Conservation (phyloP, 2,797 vertebrate genomes). For the Notolepis coatsorum region DNA sequence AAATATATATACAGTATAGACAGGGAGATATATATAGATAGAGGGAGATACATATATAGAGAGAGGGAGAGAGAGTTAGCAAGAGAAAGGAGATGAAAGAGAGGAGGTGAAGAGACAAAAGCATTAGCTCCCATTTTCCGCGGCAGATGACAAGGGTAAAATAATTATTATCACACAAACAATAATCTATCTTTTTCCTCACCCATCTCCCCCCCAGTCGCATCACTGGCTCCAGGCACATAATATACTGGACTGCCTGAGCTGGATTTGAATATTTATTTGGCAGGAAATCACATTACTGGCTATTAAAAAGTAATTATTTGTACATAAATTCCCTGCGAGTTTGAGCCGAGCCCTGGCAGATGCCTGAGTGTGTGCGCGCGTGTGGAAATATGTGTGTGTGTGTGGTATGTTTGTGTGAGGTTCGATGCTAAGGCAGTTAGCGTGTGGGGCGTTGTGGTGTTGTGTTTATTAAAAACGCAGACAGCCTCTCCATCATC, state of each 20-base stretch:
- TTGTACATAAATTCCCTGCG: conserved; percentile 89
- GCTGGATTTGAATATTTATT: conserved; percentile 90
- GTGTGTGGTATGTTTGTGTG: conserved; percentile 47
- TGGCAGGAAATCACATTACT: conserved; percentile 88
- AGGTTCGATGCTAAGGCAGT: conserved; percentile 85
- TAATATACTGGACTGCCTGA: conserved; percentile 89
- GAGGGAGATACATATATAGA: conserved; percentile 15
- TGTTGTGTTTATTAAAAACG: conserved; percentile 87
- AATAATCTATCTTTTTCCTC: conserved; percentile 84
- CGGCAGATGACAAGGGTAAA: conserved; percentile 78
- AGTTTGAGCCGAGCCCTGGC: conserved; percentile 82
- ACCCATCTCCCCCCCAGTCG: conserved; percentile 75
- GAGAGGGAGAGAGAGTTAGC: not conserved
- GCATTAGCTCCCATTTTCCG: conserved; percentile 71
- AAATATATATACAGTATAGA: too few species aligned
- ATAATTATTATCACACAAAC: conserved; percentile 86
- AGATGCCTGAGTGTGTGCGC: conserved; percentile 59
- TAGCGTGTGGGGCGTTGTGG: conserved; percentile 75
- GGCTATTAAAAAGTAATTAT: conserved; percentile 92
- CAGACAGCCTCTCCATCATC: conserved; percentile 84
- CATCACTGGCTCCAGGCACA: conserved; percentile 83
- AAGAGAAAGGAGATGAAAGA: conserved; percentile 33
- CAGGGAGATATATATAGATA: conserved; percentile 16
- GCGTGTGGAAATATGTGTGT: conserved; percentile 15
- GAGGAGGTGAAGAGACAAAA: conserved; percentile 62